Evolutionary conservation across 2,113 vertebrate genomes (phyloP), one percentile per base, ranked within the genome.

Genomic region (Felis catus): DNA sequence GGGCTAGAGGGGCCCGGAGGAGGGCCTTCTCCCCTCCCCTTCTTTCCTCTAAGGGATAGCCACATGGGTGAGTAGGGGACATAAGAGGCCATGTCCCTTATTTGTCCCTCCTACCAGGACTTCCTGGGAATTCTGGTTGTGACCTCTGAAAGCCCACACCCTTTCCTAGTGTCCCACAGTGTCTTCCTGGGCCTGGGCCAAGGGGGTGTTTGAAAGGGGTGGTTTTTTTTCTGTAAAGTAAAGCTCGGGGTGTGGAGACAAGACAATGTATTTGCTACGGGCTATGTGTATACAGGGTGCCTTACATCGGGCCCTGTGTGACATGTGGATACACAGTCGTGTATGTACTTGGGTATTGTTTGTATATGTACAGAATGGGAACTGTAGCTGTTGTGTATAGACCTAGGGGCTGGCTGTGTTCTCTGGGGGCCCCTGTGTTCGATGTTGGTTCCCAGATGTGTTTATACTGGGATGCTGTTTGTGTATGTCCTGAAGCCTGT

Each of bases 31-130:
- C 36, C 70, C 58, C 45, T 73, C 13, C 78, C 80, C 33, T 21
- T 85, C 41, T 45, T 51, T 70, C 88, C 63, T 45, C 3, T 21
- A 33, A 85, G 79, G 85, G 82, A 70, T 39, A 87, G 48, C 93
- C 79, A 27, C 82, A 95, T 95, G 95, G 93, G 90, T 97, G 87
- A 97, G 94, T 91, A 68, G 86, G 63, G 25, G 53, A 74, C 58
- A 36, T 51, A 41, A 45, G 68, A 94, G 89, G 48, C 79, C 36
- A 9, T 76, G 18, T 71, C 31, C 53, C n/a, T 90, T 66, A 39
- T 55, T 66, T 92, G 80, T 48, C 16, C 41, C n/a, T 78, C 29
- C 13, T 58, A 18, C 27, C 33, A 66, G 58, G 63, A 79, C 78
- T 94, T 94, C 63, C 71, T 80, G 93, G 93, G 76, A 45, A 45